Evolutionary conservation across 2,888 invertebrate genomes (phyloP), one percentile per base, ranked within the genome.

Genomic region (Pseudococcus jackbeardsleyi): DNA sequence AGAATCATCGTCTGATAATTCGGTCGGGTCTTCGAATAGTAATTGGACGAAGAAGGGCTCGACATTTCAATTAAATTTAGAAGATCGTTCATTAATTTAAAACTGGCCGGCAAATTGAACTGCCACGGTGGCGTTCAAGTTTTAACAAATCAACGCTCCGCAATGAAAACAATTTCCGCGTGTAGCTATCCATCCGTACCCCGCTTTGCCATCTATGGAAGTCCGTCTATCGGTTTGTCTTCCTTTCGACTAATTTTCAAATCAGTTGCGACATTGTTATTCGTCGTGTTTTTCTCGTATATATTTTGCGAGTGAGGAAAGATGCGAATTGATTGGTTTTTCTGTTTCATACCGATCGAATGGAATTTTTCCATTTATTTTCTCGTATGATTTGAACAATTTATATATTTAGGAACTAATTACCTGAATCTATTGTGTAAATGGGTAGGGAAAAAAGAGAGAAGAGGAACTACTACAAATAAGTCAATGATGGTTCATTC

Each of bases 41-140:
- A 82, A 82, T 82, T 82, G 79, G 79, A 82, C 46, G 79, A 82
- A 72, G 79, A 42, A 82, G 19, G 19, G 46, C 79, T 3, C 46
- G 79, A 82, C 79, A 82, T 82, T 82, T 82, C 79, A 82, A 82
- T 82, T 82, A 82, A 82, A 82, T 82, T 82, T 19, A 19, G 46
- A 19, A 82, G 79, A 82, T 82, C 79, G 79, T 82, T 82, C 79
- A 82, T 82, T 82, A 82, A 82, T 82, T 82, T 82, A 82, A 82
- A 82, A 82, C 79, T 82, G 79, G 46, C 46, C 79, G 79, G 46
- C 19, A 82, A 82, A 82, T 82, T 82, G 79, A 82, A 82, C 79
- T 82, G 79, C 79, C 79, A 82, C 26, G 46, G 79, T 19, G 19
- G n/a, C 46, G 79, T 82, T 82, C 42, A 82, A 82, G 79, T 82